These are phyloP conservation scores for Spilogale gracilis DNA, from an alignment of 2,113 vertebrate genomes.

Conservation along the genomic window DNA sequence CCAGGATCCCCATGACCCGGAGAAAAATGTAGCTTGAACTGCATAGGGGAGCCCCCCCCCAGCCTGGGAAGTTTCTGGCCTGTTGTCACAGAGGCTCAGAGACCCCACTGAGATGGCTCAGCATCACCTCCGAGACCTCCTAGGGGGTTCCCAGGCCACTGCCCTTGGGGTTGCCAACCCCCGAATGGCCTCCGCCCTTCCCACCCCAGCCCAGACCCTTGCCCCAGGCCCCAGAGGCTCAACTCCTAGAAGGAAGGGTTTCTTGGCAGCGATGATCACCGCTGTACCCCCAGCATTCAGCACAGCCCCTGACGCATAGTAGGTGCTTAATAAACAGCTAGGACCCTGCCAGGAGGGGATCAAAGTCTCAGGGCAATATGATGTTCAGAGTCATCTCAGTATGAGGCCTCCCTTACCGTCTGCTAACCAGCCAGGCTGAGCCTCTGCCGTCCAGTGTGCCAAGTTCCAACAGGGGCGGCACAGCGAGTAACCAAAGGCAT, in stretches of 20 bases:
- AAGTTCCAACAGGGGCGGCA: background rate
- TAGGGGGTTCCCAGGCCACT: background rate
- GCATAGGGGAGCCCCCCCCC: too few relatives aligned
- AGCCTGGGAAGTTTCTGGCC: background rate
- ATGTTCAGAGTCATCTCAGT: too few relatives aligned
- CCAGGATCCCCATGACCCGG: background rate
- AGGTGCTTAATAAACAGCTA: background rate
- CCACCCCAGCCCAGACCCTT: background rate
- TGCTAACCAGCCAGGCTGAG: background rate
- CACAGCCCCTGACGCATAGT: background rate
- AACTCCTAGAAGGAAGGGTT: background rate
- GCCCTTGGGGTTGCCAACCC: accelerated
- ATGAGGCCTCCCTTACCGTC: background rate
- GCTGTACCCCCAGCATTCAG: background rate
- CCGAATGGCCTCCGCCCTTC: background rate
- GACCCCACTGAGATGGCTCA: background rate
- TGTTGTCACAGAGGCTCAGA: background rate
- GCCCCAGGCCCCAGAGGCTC: too few relatives aligned
- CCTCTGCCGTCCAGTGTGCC: background rate
- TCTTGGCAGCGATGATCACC: background rate
- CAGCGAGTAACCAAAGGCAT: background rate
- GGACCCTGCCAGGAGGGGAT: background rate
- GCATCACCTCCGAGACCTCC: background rate
- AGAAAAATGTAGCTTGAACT: background rate
- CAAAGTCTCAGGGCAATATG: background rate